Conservation (phyloP, 2,888 invertebrate genomes). For the Trichacis sp. region DNA sequence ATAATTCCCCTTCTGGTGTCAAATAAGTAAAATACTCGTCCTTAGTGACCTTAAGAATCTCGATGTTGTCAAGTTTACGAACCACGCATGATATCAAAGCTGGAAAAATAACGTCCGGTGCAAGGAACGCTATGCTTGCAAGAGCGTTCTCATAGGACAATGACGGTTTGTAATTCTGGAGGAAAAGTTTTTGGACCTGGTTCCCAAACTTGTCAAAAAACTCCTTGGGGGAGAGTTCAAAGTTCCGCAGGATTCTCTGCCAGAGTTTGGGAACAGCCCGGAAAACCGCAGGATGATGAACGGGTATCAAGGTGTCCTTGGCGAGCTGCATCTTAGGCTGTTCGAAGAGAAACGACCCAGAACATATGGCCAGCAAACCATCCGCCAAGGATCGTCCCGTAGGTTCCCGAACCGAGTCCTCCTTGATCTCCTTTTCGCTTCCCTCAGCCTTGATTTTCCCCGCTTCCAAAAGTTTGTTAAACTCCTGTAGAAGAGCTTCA, state of each 20-base stretch:
- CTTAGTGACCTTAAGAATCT: constrained; percentile 79
- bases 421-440: constrained; percentile 65
- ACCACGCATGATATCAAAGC: constrained; percentile 75
- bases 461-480: constrained; percentile 77
- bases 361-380: constrained; percentile 72
- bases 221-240: constrained; percentile 73
- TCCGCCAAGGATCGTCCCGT: constrained; percentile 73
- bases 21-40: constrained; percentile 85
- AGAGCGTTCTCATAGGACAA: constrained; percentile 80
- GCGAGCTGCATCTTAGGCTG: constrained; percentile 71
- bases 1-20: constrained; percentile 90
- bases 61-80: constrained; percentile 74
- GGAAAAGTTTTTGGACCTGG: constrained; percentile 74
- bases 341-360: constrained; percentile 67
- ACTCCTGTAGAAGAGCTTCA: constrained; percentile 75
- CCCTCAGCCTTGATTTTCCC: constrained; percentile 72
- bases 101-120: constrained; percentile 76
- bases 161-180: constrained; percentile 72
- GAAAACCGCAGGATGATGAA: constrained; percentile 81
- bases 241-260: constrained; percentile 74
- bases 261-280: constrained; percentile 76
- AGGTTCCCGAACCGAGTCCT: constrained; percentile 67
- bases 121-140: constrained; percentile 76
- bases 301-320: constrained; percentile 78
- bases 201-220: constrained; percentile 74